Evolutionary conservation across 2,888 invertebrate species (phyloP).

Genomic region (Eupithecia pulchellata): DNA sequence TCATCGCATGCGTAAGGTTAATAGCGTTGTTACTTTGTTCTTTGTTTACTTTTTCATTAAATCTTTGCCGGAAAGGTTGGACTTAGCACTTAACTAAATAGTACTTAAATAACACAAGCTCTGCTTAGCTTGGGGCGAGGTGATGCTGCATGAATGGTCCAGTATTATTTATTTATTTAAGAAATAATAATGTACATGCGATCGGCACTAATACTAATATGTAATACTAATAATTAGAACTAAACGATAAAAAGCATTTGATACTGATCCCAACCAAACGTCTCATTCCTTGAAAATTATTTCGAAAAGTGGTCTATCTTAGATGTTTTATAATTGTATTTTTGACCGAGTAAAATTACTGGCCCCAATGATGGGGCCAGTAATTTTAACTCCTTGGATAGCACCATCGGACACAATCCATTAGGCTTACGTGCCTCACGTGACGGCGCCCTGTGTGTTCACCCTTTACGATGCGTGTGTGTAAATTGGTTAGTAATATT

Average conservation of each 20-base stretch:
- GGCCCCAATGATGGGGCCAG: background rate
- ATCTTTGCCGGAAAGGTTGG: background rate
- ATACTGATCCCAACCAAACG: background rate
- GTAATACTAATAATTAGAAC: no score
- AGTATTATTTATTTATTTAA: no score
- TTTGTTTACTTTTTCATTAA: background rate
- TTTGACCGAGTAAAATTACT: background rate
- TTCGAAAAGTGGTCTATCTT: background rate
- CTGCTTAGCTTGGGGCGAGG: no score
- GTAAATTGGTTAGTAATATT: conserved; percentile 7
- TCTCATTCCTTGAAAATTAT: background rate
- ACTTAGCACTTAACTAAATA: background rate
- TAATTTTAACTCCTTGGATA: background rate
- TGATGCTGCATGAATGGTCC: no score
- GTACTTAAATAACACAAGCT: no score
- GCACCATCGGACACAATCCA: background rate
- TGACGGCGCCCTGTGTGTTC: conserved; percentile 11
- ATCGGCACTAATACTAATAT: no score
- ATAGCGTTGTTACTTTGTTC: background rate
- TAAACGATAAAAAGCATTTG: background rate
- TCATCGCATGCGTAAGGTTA: background rate
- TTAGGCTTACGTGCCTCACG: conserved; percentile 12
- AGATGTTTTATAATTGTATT: background rate
- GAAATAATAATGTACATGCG: no score
- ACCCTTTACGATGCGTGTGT: conserved; percentile 13